phyloP scores from a whole-genome alignment of 2,888 invertebrate species.

The Drosophila limbata region DNA sequence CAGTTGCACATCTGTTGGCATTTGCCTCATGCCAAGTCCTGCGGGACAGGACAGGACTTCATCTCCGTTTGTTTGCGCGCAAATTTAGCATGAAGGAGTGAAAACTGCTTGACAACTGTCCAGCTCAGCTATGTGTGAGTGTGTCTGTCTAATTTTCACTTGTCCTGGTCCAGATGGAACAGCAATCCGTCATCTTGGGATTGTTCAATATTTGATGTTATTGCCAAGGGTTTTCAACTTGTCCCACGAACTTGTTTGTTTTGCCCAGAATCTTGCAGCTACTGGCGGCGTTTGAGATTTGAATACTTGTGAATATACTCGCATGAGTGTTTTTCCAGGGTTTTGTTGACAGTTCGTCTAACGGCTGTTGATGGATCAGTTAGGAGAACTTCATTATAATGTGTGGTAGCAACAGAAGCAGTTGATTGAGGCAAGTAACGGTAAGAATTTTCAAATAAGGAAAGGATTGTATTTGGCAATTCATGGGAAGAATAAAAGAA shows the following conservation, averaged over 20 bases:
- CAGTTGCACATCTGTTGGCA: constrained; percentile 44
- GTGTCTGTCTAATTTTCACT: constrained; percentile 60
- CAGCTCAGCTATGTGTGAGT: constrained; percentile 4
- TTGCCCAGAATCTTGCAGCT: constrained; percentile 40
- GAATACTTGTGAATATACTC: constrained; percentile 37
- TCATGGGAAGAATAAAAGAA: background rate
- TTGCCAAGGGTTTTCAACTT: constrained; percentile 33
- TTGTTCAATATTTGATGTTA: constrained; percentile 75
- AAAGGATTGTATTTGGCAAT: constrained; percentile 25
- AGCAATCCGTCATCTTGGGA: constrained; percentile 66
- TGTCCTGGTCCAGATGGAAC: constrained; percentile 45
- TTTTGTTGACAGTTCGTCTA: constrained; percentile 70
- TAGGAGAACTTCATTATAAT: constrained; percentile 56
- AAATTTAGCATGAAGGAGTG: constrained; percentile 82
- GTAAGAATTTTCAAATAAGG: constrained; percentile 2
- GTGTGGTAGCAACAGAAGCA: constrained; percentile 15
- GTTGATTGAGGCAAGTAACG: constrained; percentile 19
- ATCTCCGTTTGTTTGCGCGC: constrained; percentile 61
- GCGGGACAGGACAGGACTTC: constrained; percentile 68
- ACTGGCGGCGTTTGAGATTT: constrained; percentile 50
- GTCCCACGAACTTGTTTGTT: constrained; percentile 35
- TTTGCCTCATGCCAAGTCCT: constrained; percentile 62
- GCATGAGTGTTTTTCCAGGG: constrained; percentile 2
- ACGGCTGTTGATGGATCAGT: constrained; percentile 69
- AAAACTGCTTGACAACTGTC: constrained; percentile 70